phyloP scores from a whole-genome alignment of 2,797 vertebrate species.

The Coendou prehensilis region DNA sequence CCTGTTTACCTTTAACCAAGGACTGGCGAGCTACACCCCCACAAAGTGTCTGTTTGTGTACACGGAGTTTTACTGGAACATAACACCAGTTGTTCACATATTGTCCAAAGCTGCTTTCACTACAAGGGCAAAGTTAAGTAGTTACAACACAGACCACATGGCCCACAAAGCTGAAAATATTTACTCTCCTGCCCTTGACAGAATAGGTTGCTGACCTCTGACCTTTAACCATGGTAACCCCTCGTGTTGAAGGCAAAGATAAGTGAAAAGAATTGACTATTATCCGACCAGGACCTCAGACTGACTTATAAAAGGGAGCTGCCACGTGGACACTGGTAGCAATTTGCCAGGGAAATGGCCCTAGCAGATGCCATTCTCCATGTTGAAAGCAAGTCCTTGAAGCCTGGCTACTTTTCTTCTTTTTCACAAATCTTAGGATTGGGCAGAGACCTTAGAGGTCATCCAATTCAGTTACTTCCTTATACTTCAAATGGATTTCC shows the following conservation, averaged over 20 bases:
- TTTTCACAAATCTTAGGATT: slow-evolving; percentile 25
- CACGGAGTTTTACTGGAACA: slow-evolving; percentile 55
- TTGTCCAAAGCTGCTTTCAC: background rate
- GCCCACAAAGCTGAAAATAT: slow-evolving; percentile 55
- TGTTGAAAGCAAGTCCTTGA: background rate
- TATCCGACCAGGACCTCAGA: background rate
- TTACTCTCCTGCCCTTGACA: slow-evolving; percentile 28
- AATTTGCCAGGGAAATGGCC: background rate
- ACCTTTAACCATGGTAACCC: slow-evolving; percentile 10
- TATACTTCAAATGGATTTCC: slow-evolving; percentile 52
- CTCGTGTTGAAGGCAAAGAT: background rate
- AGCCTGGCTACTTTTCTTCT: background rate
- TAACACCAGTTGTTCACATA: background rate
- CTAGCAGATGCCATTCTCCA: background rate
- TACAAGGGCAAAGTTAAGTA: background rate
- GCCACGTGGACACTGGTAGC: background rate
- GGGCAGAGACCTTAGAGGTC: background rate
- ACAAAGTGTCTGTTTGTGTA: background rate
- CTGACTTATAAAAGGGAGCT: background rate
- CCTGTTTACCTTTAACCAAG: background rate
- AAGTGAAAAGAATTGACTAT: background rate
- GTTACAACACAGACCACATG: background rate
- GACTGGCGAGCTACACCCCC: background rate
- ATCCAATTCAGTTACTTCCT: background rate
- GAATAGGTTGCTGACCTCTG: background rate